Evolutionary conservation across 2,113 vertebrate genomes (phyloP).

Genomic region (Mola mola): DNA sequence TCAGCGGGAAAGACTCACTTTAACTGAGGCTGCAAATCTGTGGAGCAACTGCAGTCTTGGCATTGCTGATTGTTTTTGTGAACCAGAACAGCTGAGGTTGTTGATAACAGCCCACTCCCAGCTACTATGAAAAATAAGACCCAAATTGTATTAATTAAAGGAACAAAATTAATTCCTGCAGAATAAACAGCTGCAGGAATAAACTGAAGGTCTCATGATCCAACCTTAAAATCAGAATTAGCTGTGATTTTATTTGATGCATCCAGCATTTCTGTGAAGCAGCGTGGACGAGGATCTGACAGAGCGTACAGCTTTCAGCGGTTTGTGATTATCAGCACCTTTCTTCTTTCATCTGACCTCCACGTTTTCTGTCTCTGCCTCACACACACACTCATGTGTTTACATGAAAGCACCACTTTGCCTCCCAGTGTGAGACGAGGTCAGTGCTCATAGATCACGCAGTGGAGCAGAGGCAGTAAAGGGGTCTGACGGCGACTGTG

Average conservation of each 20-base stretch:
- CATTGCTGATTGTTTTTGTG: constrained; percentile 48
- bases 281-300: not conserved
- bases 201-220: no score
- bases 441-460: constrained; percentile 57
- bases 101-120: not conserved
- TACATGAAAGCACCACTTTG: constrained; percentile 27
- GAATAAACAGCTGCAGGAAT: no score
- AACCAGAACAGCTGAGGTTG: constrained; percentile 28
- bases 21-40: constrained; percentile 50
- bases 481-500: constrained; percentile 48
- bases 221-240: no score
- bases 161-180: no score
- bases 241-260: not conserved
- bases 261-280: not conserved
- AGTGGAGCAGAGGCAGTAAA: constrained; percentile 49
- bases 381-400: not conserved
- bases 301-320: constrained; percentile 17
- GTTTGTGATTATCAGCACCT: constrained; percentile 37
- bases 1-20: constrained; percentile 38
- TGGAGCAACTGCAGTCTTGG: constrained; percentile 55
- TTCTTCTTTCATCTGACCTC: constrained; percentile 67
- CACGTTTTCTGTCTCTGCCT: constrained; percentile 28
- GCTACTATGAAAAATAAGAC: no score
- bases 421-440: constrained; percentile 44
- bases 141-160: not conserved